A percentile compares a stretch with the other conserved stretches of the same genome.
Evolutionary conservation across 1,140 invertebrate species (phyloP).

Genomic region (Camponotus floridanus): DNA sequence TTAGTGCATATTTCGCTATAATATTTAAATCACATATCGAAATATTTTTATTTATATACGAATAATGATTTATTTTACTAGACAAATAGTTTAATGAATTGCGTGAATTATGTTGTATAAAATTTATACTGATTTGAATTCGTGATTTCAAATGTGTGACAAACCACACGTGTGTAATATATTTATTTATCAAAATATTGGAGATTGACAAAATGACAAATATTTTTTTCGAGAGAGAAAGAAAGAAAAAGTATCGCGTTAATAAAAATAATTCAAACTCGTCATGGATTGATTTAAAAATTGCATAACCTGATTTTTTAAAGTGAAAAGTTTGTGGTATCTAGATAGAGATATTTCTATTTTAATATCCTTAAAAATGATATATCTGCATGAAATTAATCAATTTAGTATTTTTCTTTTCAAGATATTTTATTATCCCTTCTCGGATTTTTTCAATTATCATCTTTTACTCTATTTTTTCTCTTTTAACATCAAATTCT

Average conservation of each 20-base stretch:
- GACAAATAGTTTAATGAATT: conserved; percentile 10
- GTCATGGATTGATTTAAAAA: background rate
- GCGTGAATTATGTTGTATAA: background rate
- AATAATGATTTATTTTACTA: conserved; percentile 20
- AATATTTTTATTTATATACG: conserved; percentile 15
- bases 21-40: background rate
- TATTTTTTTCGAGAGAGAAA: background rate
- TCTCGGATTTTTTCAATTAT: conserved; percentile 46
- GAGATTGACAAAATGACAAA: background rate
- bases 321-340: background rate
- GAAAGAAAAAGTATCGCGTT: no score
- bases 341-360: no score
- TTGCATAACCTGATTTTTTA: background rate
- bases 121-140: background rate
- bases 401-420: conserved; percentile 25
- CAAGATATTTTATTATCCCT: background rate
- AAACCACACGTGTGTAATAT: background rate
- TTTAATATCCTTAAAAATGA: background rate
- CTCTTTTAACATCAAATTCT: background rate
- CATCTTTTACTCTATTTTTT: conserved; percentile 24
- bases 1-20: background rate
- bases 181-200: conserved; percentile 4
- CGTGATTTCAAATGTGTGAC: background rate
- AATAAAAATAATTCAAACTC: conserved; percentile 11
- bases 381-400: background rate